phyloP scores from a whole-genome alignment of 1,140 invertebrate species.

The Caerostris darwini region DNA sequence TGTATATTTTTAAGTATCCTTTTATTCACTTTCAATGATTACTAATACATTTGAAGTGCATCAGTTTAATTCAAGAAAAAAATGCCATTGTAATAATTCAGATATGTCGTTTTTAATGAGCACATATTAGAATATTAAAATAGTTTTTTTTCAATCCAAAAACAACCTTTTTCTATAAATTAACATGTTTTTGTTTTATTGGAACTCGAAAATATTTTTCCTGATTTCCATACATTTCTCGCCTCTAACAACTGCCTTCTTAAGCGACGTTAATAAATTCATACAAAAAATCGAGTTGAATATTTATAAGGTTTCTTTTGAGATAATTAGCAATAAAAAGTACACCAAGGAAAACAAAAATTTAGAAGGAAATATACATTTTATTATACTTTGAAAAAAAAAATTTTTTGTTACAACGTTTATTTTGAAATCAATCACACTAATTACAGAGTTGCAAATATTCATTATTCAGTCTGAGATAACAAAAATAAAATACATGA shows the following conservation, averaged over 20 bases:
- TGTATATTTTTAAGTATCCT: too few relatives aligned
- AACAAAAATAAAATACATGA: background rate
- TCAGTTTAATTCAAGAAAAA: too few relatives aligned
- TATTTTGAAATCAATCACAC: background rate
- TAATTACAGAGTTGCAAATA: background rate
- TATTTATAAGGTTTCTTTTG: background rate
- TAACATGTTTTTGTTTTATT: background rate
- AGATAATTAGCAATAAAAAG: background rate
- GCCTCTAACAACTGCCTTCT: background rate
- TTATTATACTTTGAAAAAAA: constrained; percentile 6
- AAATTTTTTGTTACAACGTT: background rate
- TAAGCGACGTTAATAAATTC: background rate
- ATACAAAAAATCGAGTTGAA: background rate
- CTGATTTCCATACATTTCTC: background rate
- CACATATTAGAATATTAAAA: too few relatives aligned
- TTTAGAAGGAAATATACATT: background rate
- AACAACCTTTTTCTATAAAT: background rate
- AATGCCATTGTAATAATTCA: too few relatives aligned
- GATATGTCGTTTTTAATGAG: too few relatives aligned
- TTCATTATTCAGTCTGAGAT: background rate
- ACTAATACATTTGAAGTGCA: too few relatives aligned
- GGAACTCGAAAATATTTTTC: background rate
- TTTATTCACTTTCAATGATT: too few relatives aligned
- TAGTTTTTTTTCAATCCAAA: too few relatives aligned
- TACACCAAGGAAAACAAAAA: background rate